Conservation (phyloP, 2,888 invertebrate genomes). For the Aricia artaxerxes region DNA sequence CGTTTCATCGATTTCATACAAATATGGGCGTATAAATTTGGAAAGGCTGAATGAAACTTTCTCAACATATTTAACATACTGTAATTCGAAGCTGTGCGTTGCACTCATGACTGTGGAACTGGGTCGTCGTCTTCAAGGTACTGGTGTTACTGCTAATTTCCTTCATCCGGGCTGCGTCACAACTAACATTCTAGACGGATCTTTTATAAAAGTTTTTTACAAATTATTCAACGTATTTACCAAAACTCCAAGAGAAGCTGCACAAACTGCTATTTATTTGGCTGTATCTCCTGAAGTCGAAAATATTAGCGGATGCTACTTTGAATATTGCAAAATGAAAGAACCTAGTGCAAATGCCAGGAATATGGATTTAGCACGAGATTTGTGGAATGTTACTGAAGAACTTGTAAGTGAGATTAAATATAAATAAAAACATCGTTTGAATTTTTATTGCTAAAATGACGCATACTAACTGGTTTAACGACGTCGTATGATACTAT, state of each 20-base stretch:
- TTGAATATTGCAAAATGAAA: slow-evolving; percentile 75
- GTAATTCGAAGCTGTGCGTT: slow-evolving; percentile 80
- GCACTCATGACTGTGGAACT: slow-evolving; percentile 81
- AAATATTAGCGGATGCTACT: slow-evolving; percentile 82
- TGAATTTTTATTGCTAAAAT: too few relatives aligned
- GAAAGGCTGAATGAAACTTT: slow-evolving; percentile 34
- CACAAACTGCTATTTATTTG: slow-evolving; percentile 79
- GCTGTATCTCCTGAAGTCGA: slow-evolving; percentile 76
- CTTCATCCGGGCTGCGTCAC: slow-evolving; percentile 89
- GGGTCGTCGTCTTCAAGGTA: slow-evolving; percentile 83
- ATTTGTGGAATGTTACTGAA: too few relatives aligned
- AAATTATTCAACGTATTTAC: slow-evolving; percentile 39
- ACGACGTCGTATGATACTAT: too few relatives aligned
- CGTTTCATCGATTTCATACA: slow-evolving; percentile 53
- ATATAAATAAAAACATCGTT: too few relatives aligned
- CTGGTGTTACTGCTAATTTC: slow-evolving; percentile 87
- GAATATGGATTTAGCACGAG: too few relatives aligned
- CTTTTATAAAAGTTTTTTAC: too few relatives aligned
- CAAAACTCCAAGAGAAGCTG: slow-evolving; percentile 60
- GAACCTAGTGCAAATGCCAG: slow-evolving; percentile 38
- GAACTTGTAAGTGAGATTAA: too few relatives aligned
- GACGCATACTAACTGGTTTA: too few relatives aligned
- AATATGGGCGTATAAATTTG: slow-evolving; percentile 45
- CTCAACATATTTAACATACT: slow-evolving; percentile 40
- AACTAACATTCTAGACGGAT: too few relatives aligned